Conservation (phyloP, 2,113 vertebrate genomes). For the Orcinus orca region DNA sequence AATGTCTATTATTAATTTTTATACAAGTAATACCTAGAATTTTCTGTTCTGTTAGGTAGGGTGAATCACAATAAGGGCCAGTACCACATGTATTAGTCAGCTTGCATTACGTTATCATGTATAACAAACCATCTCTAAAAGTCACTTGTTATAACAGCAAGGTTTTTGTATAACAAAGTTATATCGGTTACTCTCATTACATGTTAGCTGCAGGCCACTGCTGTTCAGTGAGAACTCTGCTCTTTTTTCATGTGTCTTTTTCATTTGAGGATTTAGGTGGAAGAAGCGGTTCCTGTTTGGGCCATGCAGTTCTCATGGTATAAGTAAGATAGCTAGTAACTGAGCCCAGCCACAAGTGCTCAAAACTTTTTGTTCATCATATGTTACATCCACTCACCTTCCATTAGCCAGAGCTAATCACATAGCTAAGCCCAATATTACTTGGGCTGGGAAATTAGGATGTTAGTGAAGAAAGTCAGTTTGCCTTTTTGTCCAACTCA, state of each 20-base stretch:
- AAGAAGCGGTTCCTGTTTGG: background rate
- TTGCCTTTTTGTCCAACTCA: slow-evolving; percentile 4
- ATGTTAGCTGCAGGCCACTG: background rate
- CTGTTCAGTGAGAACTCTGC: background rate
- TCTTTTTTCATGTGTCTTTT: slow-evolving; percentile 1
- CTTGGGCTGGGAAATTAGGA: background rate
- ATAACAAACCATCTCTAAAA: background rate
- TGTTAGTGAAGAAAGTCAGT: slow-evolving; percentile 37
- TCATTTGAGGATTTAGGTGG: background rate
- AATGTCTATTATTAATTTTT: background rate
- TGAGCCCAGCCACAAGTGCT: background rate
- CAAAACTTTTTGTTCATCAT: background rate
- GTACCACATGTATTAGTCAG: background rate
- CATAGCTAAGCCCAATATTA: background rate
- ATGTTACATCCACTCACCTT: background rate
- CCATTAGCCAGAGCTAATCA: background rate
- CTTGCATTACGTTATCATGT: background rate
- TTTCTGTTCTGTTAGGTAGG: background rate
- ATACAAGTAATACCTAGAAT: background rate
- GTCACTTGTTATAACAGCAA: background rate
- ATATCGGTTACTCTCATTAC: background rate
- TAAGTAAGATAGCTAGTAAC: background rate
- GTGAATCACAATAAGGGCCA: background rate
- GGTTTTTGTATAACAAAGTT: background rate
- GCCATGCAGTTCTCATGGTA: background rate